These are phyloP conservation scores for Luperina nickerlii DNA, from an alignment of 2,888 invertebrate genomes.

Conservation along the genomic window DNA sequence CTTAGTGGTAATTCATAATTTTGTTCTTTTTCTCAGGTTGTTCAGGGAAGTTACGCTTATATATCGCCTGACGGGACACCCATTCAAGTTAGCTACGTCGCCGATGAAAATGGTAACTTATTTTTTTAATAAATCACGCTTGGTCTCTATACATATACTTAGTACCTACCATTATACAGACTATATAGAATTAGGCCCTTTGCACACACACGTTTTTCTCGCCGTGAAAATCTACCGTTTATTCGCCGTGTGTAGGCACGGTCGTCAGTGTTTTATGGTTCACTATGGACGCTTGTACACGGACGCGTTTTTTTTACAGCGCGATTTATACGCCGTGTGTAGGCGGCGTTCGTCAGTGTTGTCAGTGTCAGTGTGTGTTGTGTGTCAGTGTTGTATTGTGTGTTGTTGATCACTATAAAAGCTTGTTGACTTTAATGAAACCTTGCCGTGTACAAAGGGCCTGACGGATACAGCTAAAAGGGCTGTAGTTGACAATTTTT, in stretches of 20 bases:
- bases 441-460: background rate
- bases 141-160: background rate
- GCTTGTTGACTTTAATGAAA: background rate
- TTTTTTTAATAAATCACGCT: background rate
- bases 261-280: too few species aligned
- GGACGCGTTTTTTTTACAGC: too few species aligned
- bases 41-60: conserved; percentile 94
- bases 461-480: background rate
- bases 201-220: too few species aligned
- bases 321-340: too few species aligned
- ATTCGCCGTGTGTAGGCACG: too few species aligned
- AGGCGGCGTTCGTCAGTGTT: too few species aligned
- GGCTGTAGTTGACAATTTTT: background rate
- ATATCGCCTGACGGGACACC: conserved; percentile 94
- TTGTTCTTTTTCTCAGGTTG: conserved; percentile 87
- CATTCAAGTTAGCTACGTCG: conserved; percentile 92
- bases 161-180: background rate
- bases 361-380: too few species aligned
- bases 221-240: too few species aligned
- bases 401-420: too few species aligned
- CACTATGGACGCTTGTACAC: too few species aligned
- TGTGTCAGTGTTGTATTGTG: too few species aligned
- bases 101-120: conserved; percentile 93
- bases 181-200: too few species aligned
- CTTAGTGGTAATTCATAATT: background rate